Conservation (phyloP, 2,888 invertebrate species). For the Pomacea canaliculata region DNA sequence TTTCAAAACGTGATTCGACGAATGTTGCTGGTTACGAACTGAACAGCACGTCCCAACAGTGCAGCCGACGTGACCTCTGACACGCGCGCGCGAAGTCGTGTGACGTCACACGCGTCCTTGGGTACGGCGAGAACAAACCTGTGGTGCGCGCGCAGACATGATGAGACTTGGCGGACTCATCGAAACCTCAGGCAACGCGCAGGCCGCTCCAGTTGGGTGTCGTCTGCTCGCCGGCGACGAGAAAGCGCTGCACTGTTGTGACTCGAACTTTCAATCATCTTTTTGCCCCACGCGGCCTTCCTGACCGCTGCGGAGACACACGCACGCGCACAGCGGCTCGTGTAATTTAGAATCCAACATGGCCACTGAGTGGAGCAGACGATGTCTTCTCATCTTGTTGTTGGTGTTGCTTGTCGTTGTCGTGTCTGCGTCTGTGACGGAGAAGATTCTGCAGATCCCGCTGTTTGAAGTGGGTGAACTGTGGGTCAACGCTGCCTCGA, state of each 20-base stretch:
- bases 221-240: too few relatives aligned
- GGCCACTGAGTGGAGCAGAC: constrained; percentile 2
- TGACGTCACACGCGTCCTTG: too few relatives aligned
- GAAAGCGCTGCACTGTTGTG: too few relatives aligned
- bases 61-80: too few relatives aligned
- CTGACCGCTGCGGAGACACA: not conserved
- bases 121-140: too few relatives aligned
- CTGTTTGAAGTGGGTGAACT: constrained; percentile 52
- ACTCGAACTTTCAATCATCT: too few relatives aligned
- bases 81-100: too few relatives aligned
- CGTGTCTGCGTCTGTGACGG: constrained; percentile 43
- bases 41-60: too few relatives aligned
- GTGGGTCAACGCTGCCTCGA: constrained; percentile 47
- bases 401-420: constrained; percentile 23
- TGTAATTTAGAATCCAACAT: not conserved
- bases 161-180: not conserved
- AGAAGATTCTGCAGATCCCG: constrained; percentile 46
- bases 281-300: not conserved
- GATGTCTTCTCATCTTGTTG: not conserved
- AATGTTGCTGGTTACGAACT: too few relatives aligned
- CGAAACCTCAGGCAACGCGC: not conserved
- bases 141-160: not conserved
- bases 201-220: not conserved
- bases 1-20: too few relatives aligned
- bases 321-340: not conserved